Base-by-base conservation (phyloP, 2,888 invertebrate species). In the Sinentomon sp. region DNA sequence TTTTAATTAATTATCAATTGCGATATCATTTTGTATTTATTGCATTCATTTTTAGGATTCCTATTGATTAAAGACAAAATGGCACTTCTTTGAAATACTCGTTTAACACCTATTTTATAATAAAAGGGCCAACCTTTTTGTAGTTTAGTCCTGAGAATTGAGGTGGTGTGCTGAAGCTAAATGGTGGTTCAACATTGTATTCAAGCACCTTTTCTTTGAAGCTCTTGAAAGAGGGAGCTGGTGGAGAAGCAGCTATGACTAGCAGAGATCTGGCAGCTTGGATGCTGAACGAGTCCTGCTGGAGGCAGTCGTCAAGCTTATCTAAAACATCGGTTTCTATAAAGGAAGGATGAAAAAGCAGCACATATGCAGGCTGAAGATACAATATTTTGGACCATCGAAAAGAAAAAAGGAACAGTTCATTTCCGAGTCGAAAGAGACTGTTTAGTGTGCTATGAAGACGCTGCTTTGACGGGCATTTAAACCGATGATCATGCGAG, bases 241-340 rank as follows among this genome's bases (percentile, higher is more conserved):
- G 83, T 28, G 82, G 77, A 16, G 82, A 77, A 0, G 80, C 73
- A 2, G 77, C 80, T 26, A 92, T 72, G 14, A 89, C 80, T 37
- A 92, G 61, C 17, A 89, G 57, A 3, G 80, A 83, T 46, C 70
- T 66, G 3, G 76, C 76, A 28, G 53, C 53, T 20, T 53, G 48
- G 22, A 69, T 71, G 43, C 62, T 53, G 46, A 69, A 67, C 48
- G 64, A 63, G 33, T 56, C 52, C 18, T 64, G 62, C 44, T 66
- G 64, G 48, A 56, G 60, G 56, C 69, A 68, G 40, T 56, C 56
- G 37, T 57, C 58, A 45, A 63, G 53, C 44, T 63, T 63, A 29
- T 60, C 57, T 39, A 63, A 53, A 39, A 58, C 54, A 27, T 61
- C 62, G 21, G 63, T 61, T 46, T 61, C 61, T 61, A 45, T 18